Conservation (phyloP, 2,113 vertebrate species). For the Eubucco bourcierii region DNA sequence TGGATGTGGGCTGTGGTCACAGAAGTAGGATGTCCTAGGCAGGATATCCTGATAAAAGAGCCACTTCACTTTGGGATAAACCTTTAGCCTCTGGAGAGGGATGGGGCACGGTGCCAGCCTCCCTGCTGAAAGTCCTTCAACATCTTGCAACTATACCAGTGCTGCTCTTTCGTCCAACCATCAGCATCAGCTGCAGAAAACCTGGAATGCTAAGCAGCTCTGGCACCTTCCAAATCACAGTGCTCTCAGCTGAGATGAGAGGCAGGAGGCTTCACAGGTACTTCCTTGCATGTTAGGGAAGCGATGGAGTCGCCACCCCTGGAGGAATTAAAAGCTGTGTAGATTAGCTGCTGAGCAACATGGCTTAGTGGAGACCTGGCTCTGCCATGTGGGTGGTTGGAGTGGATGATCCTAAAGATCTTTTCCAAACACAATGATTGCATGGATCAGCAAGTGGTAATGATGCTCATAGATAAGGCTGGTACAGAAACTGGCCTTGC, state of each 20-base stretch:
- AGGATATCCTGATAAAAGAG: conserved; percentile 41
- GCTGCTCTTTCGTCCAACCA: neutral
- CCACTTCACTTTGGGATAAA: neutral
- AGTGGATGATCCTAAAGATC: no score
- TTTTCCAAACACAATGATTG: no score
- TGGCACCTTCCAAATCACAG: neutral
- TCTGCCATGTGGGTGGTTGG: no score
- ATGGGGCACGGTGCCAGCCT: neutral
- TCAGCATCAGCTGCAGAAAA: neutral
- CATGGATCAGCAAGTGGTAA: neutral
- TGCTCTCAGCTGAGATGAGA: neutral
- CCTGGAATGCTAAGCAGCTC: neutral
- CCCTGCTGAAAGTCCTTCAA: neutral
- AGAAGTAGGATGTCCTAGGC: conserved; percentile 32
- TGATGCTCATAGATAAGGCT: fast-evolving
- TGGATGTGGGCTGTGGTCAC: neutral
- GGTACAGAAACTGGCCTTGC: neutral
- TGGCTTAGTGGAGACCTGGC: no score
- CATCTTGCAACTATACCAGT: fast-evolving
- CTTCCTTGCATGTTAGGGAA: no score
- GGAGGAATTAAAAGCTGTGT: no score
- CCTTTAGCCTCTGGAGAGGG: neutral
- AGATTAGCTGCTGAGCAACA: no score
- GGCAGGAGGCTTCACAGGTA: neutral
- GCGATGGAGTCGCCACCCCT: no score